Base-by-base conservation (phyloP, 2,888 invertebrate species). In the Scaptomyza caliginosa region DNA sequence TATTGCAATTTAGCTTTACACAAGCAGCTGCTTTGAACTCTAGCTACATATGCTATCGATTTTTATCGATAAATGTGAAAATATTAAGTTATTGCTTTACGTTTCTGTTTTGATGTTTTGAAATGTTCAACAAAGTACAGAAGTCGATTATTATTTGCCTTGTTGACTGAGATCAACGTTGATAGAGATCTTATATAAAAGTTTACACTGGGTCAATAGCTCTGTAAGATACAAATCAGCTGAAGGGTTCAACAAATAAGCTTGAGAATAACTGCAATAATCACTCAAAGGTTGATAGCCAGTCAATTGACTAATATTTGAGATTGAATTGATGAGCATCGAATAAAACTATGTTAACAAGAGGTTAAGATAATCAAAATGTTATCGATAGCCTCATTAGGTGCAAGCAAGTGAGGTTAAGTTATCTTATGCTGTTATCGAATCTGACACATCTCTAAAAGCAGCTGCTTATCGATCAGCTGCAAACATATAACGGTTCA, bases 81-180 rank as follows among this genome's bases (percentile, higher is more conserved):
- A 63, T 0, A 13, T 7, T 1, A 32, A 6, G 7, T 13, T 2
- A 3, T 13, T 6, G 4, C 30, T 1, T 0, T 2, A 30, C 30
- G n/a, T n/a, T n/a, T n/a, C n/a, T n/a, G n/a, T n/a, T n/a, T n/a
- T n/a, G n/a, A n/a, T n/a, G n/a, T n/a, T n/a, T n/a, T n/a, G n/a
- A n/a, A 21, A 4, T 21, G 21, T 52, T 13, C 23, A 30, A 54
- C 23, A 39, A 54, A 64, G 58, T 56, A 48, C 56, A 30, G 42
- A 52, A 43, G 55, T 36, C 32, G 43, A 49, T 49, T 52, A 45
- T 49, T 71, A 55, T 74, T 74, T 74, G 21, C 26, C n/a, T 56
- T 28, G 6, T 32, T 4, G 5, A 51, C 50, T 65, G 69, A 74
- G 57, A 38, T 74, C 51, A 69, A 46, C 51, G 24, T 8, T 46